Percentiles rank a stretch among this genome's conserved stretches.
phyloP scores from a whole-genome alignment of 2,113 vertebrate species.

The Pseudorasbora parva region DNA sequence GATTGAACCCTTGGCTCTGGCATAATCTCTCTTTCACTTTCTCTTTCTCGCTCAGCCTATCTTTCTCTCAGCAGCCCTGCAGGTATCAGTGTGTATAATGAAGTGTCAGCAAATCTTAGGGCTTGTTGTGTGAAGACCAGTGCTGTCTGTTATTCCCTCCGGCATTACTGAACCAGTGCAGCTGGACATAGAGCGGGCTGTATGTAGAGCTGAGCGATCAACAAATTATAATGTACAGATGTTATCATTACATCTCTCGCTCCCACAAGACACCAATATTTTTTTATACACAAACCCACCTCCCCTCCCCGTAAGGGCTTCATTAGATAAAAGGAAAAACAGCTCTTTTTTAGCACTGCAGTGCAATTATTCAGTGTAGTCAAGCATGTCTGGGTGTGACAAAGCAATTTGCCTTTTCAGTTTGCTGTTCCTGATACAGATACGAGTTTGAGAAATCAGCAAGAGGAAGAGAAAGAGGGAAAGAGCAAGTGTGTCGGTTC shows the following conservation, averaged over 20 bases:
- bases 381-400: constrained; percentile 80
- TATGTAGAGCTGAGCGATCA: constrained; percentile 64
- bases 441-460: constrained; percentile 71
- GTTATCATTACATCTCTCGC: constrained; percentile 35
- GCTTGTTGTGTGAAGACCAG: constrained; percentile 59
- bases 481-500: constrained; percentile 53
- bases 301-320: constrained; percentile 65
- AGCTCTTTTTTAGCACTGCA: constrained; percentile 73
- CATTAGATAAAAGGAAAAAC: constrained; percentile 77
- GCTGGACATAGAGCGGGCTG: constrained; percentile 46
- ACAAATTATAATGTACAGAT: constrained; percentile 52
- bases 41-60: background rate
- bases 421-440: constrained; percentile 77
- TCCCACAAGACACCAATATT: constrained; percentile 17
- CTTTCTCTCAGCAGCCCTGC: constrained; percentile 24
- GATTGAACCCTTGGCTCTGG: constrained; percentile 24
- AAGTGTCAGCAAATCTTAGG: constrained; percentile 69
- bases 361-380: constrained; percentile 79
- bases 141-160: constrained; percentile 27
- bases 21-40: constrained; percentile 8
- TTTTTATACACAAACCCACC: constrained; percentile 4
- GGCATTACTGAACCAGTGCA: constrained; percentile 64
- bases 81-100: constrained; percentile 45
- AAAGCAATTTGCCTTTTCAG: constrained; percentile 75
- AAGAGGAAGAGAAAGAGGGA: constrained; percentile 56